Evolutionary conservation across 2,888 invertebrate genomes (phyloP), one percentile per base, ranked within the genome.

Genomic region (Ophonus ardosiacus): DNA sequence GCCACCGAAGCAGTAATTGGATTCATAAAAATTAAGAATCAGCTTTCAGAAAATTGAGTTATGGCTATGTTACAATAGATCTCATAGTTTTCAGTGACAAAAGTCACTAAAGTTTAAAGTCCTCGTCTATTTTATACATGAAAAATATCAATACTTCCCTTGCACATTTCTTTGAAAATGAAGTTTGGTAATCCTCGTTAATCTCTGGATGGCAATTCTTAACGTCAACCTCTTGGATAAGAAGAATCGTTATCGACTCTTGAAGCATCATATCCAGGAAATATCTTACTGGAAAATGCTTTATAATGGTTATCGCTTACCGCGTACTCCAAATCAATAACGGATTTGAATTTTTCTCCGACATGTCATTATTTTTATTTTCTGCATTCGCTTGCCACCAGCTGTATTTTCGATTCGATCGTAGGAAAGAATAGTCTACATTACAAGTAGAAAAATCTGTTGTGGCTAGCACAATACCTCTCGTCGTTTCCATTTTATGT

Each of bases 291-390:
- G 74, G 13, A 43, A 51, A 74, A 74, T 74, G 74, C 74, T 74
- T 74, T 74, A 74, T 74, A 74, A 74, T 74, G 74, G 74, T 74
- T 74, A 74, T 74, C 74, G 74, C 51, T 74, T 51, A 43, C 74
- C 40, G 18, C 13, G 51, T 43, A 74, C 74, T 51, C 74, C 8
- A 74, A 71, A 74, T 74, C 74, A 51, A 74, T 74, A 74, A 51
- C 43, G 51, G 74, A 74, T 74, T 74, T 74, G 43, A 74, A 74
- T 51, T 74, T 71, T 51, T 51, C 74, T 8, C 18, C 4, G 13
- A 74, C 74, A 18, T 74, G 74, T 18, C 74, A 74, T 74, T 74
- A 74, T 74, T 74, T 74, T 71, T 71, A 71, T 71, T 71, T 71
- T 43, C 71, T 15, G 38, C 71, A 71, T 74, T 43, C 15, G 10